These are phyloP conservation scores for Poecilobothrus nobilitatus DNA, from an alignment of 2,888 invertebrate species.

Conservation along the genomic window DNA sequence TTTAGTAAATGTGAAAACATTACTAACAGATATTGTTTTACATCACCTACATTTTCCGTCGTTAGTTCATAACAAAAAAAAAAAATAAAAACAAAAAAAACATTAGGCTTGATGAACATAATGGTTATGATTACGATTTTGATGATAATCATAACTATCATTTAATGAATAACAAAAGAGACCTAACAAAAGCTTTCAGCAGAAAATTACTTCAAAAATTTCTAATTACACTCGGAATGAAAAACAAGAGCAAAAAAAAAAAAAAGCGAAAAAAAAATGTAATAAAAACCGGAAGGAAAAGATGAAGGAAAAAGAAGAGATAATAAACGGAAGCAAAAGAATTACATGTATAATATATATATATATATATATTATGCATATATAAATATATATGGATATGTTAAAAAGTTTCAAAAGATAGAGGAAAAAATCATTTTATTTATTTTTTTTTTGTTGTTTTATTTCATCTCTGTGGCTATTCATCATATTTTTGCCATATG, in stretches of 20 bases:
- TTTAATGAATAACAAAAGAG: background rate
- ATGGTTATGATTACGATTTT: background rate
- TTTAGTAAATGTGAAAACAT: background rate
- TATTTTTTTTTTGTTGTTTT: background rate
- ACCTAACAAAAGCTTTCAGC: background rate
- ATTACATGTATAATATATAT: too few species aligned
- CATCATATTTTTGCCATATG: slow-evolving; percentile 11
- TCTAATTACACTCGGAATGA: background rate
- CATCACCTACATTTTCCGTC: background rate
- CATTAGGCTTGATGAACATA: background rate
- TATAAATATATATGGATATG: too few species aligned
- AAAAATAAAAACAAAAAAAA: background rate
- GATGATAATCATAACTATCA: background rate
- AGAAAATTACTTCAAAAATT: background rate
- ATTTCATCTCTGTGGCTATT: background rate
- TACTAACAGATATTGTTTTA: background rate
- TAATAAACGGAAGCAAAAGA: too few species aligned
- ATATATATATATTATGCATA: too few species aligned
- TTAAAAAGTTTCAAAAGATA: too few species aligned
- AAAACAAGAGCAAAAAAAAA: background rate
- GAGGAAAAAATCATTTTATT: too few species aligned
- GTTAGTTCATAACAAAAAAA: background rate
- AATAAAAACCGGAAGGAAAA: background rate
- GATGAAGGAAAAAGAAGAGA: too few species aligned
- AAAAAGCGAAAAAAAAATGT: background rate